phyloP scores from a whole-genome alignment of 2,888 invertebrate genomes.

The Drosophila meridiana region DNA sequence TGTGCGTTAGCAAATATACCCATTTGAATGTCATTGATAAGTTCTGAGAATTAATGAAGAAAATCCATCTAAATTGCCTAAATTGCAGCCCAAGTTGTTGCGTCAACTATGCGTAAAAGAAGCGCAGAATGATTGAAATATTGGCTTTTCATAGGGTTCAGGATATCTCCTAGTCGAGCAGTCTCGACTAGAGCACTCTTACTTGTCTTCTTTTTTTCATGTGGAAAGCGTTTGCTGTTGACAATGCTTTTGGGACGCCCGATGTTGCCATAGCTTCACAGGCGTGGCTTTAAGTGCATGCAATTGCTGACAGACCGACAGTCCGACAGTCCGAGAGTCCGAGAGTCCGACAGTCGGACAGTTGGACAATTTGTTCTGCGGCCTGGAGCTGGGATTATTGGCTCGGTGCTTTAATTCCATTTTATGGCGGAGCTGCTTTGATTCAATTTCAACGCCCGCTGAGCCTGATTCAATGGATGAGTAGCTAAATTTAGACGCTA shows the following conservation, averaged over 20 bases:
- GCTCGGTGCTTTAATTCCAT: conserved; percentile 15
- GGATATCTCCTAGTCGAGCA: too few species aligned
- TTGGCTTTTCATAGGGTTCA: too few species aligned
- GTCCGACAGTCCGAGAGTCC: not conserved
- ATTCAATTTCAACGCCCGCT: conserved; percentile 41
- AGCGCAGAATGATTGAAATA: too few species aligned
- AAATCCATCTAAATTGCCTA: too few species aligned
- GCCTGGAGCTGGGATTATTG: conserved; percentile 16
- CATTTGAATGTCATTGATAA: too few species aligned
- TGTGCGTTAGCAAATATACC: too few species aligned
- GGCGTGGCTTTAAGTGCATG: conserved; percentile 15
- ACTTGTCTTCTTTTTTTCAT: not conserved
- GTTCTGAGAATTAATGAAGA: too few species aligned
- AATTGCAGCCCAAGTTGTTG: too few species aligned
- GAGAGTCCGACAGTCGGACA: not conserved
- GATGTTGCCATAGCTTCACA: not conserved
- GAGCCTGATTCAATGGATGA: conserved; percentile 53
- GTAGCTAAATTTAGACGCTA: conserved; percentile 75
- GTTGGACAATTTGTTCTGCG: not conserved
- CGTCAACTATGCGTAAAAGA: too few species aligned
- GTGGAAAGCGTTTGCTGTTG: conserved; percentile 22
- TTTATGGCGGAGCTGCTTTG: conserved; percentile 24
- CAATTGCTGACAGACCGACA: conserved; percentile 7
- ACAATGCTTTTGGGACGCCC: conserved; percentile 21
- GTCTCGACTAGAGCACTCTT: too few species aligned